Evolutionary conservation across 2,797 vertebrate genomes (phyloP), one percentile per base, ranked within the genome.

Genomic region (Oceanodroma leucorhoa): DNA sequence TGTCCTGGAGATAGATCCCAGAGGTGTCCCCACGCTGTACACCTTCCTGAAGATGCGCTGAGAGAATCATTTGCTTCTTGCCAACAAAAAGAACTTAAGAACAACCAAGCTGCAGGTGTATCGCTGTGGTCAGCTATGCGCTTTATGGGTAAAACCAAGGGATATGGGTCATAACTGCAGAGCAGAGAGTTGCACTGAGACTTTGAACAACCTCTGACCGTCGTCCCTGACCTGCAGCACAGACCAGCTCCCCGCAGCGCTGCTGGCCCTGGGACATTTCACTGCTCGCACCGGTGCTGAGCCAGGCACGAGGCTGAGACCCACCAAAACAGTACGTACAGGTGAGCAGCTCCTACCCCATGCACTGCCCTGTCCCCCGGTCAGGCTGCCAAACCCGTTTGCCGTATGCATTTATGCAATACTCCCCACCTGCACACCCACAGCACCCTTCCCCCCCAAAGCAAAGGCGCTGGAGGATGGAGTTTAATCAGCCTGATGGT

Each of bases 351-450:
- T 73, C 43, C 73, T 40, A 6, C 30, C 36, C 14, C 0, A 0
- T 15, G 18, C 54, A 8, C 54, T 27, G 36, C 46, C 53, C 58
- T 43, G 53, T 65, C 36, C 23, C 34, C 10, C 3, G 0, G 8
- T 20, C 41, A 15, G 54, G 34, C 60, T 66, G 71, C 53, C 60
- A 48, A 41, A 30, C 54, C 17, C 1, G 0, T 50, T 36, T 34
- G 24, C 55, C 30, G 2, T 34, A 7, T 3, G 14, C 36, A 38
- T 45, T 48, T 34, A 17, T 0, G 0, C 21, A 23, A 29, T 13
- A 9, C 21, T 73, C 7, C 55, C 41, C n/a, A 32, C 23, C 43
- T 4, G 24, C 14, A 17, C 54, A 17, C 21, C 24, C 41, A 50
- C 36, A 57, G 60, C 60, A 12, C 54, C 23, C 21, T 80, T 40